A percentile compares a stretch with the other conserved stretches of the same genome.
These are phyloP conservation scores for Littorina saxatilis DNA, from an alignment of 1,140 invertebrate genomes.

Conservation along the genomic window DNA sequence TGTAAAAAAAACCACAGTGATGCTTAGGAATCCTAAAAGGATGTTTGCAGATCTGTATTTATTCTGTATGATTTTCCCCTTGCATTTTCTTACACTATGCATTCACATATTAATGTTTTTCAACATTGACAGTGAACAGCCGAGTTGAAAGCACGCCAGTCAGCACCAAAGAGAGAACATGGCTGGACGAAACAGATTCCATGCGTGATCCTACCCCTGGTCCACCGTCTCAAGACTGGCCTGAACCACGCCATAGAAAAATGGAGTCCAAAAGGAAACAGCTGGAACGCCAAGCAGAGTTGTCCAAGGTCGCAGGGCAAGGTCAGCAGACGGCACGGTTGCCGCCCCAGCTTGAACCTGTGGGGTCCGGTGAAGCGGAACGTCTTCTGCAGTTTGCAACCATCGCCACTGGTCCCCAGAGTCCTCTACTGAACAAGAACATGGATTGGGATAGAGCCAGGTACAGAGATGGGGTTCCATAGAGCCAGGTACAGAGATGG, in stretches of 20 bases:
- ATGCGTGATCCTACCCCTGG: not conserved
- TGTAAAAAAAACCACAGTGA: too few relatives aligned
- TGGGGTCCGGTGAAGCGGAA: constrained; percentile 14
- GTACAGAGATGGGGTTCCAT: too few relatives aligned
- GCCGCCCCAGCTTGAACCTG: not conserved
- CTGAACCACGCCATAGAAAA: constrained; percentile 7
- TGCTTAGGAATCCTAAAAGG: too few relatives aligned
- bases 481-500: too few relatives aligned
- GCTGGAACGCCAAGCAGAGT: not conserved
- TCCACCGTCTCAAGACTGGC: not conserved
- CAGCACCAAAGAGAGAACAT: not conserved
- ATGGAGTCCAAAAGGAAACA: constrained; percentile 15
- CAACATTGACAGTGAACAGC: too few relatives aligned
- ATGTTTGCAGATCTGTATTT: too few relatives aligned
- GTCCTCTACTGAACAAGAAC: constrained; percentile 71
- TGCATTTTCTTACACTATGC: too few relatives aligned
- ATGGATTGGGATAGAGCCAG: constrained; percentile 38
- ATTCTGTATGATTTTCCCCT: too few relatives aligned
- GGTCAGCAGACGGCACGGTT: too few relatives aligned
- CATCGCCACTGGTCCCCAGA: constrained; percentile 76
- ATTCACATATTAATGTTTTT: too few relatives aligned
- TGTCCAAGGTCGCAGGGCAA: not conserved
- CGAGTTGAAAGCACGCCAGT: too few relatives aligned
- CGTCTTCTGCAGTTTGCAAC: constrained; percentile 72
- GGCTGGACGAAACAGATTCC: constrained; percentile 14